These are phyloP conservation scores for Agonopterix alstromeriana DNA, from an alignment of 2,888 invertebrate genomes.

Conservation along the genomic window DNA sequence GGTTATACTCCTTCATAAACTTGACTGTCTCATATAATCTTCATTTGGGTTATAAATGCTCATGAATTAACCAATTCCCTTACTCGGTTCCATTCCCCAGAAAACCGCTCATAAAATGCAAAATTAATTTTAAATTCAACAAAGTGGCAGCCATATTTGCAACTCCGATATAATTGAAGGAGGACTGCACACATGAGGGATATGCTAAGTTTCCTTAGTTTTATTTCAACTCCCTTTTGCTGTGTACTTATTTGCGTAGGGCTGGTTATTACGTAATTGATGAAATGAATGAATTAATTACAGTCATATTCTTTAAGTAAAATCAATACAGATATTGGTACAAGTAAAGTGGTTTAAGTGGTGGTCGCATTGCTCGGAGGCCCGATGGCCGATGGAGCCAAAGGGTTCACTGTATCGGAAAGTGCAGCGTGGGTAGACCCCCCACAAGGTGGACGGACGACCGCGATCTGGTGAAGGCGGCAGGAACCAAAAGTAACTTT, in stretches of 20 bases:
- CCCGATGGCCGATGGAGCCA: no score
- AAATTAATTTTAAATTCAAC: constrained; percentile 45
- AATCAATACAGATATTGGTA: no score
- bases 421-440: no score
- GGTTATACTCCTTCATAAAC: no score
- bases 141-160: constrained; percentile 33
- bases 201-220: constrained; percentile 36
- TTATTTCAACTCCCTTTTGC: constrained; percentile 41
- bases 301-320: no score
- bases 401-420: no score
- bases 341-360: no score
- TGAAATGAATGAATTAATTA: neutral
- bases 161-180: constrained; percentile 41
- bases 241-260: constrained; percentile 13
- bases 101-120: constrained; percentile 36
- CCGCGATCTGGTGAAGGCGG: no score
- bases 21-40: no score
- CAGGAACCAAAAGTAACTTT: no score
- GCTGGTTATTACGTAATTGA: constrained; percentile 1
- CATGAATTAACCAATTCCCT: constrained; percentile 7
- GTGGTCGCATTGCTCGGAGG: no score
- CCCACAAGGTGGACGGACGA: no score
- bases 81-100: constrained; percentile 17
- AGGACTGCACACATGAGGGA: constrained; percentile 25
- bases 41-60: neutral